Evolutionary conservation across 2,888 invertebrate genomes (phyloP).

Genomic region (Melipona bicolor): DNA sequence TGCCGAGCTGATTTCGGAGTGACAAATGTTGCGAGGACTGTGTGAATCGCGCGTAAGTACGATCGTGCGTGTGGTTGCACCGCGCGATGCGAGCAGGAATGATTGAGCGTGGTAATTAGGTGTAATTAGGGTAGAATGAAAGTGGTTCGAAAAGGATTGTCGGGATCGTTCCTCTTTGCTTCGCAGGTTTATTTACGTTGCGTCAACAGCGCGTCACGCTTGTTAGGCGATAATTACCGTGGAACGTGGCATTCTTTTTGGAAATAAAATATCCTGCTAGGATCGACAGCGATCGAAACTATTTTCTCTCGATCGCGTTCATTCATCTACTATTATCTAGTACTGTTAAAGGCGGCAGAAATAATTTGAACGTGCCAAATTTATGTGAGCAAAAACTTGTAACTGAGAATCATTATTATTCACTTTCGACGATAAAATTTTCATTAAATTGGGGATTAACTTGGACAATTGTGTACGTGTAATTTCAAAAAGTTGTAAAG

Average conservation of each 20-base stretch:
- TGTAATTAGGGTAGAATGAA: background rate
- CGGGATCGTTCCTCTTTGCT: background rate
- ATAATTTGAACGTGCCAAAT: too few species aligned
- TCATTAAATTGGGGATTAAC: too few species aligned
- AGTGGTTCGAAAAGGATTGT: background rate
- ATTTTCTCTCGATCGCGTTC: too few species aligned
- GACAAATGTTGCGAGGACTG: background rate
- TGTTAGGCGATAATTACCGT: background rate
- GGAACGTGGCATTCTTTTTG: background rate
- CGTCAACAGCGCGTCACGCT: background rate
- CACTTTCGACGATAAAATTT: too few species aligned
- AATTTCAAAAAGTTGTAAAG: too few species aligned
- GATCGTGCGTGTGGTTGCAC: background rate
- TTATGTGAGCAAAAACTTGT: too few species aligned
- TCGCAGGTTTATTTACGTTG: background rate
- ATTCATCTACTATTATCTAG: too few species aligned
- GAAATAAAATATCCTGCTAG: too few species aligned
- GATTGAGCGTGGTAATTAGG: slow-evolving; percentile 9
- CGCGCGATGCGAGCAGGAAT: background rate
- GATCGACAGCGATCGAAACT: too few species aligned
- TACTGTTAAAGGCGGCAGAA: too few species aligned
- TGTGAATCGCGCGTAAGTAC: background rate
- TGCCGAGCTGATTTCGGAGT: slow-evolving; percentile 5
- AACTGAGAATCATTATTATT: too few species aligned
- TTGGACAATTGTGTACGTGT: too few species aligned